Evolutionary conservation across 2,888 invertebrate species (phyloP).

Genomic region (Urechis unicinctus): DNA sequence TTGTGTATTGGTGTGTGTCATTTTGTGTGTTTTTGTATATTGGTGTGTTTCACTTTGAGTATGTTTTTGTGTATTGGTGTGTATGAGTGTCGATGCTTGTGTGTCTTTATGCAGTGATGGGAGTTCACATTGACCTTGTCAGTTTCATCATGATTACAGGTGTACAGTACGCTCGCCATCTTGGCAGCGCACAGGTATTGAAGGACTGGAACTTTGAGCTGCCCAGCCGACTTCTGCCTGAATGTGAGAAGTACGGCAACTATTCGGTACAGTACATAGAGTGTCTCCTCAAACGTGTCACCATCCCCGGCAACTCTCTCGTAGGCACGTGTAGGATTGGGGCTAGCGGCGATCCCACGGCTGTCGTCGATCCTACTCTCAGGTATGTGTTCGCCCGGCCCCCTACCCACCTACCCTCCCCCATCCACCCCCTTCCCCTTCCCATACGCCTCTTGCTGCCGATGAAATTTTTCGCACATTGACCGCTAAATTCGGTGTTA

Average conservation of each 20-base stretch:
- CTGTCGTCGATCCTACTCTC: conserved; percentile 63
- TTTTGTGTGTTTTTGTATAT: too few species aligned
- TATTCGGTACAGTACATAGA: conserved; percentile 26
- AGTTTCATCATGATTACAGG: conserved; percentile 14
- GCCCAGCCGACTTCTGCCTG: conserved; percentile 18
- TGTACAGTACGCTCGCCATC: conserved; percentile 18
- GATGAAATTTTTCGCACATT: too few species aligned
- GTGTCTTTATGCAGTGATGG: too few species aligned
- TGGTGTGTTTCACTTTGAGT: too few species aligned
- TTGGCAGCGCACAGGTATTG: conserved; percentile 24
- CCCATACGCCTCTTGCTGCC: too few species aligned
- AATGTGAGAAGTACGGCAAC: conserved; percentile 28
- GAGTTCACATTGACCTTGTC: not conserved
- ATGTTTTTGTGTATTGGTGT: not conserved
- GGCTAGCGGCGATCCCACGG: conserved; percentile 40
- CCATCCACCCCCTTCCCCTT: too few species aligned
- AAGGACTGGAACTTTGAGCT: conserved; percentile 22
- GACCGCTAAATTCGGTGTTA: too few species aligned
- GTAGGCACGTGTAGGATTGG: conserved; percentile 72
- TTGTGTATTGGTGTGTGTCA: too few species aligned
- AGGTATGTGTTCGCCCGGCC: conserved; percentile 25
- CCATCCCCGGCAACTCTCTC: conserved; percentile 64
- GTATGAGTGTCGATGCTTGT: too few species aligned
- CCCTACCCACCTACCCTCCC: not conserved
- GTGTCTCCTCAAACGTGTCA: conserved; percentile 33